Base-by-base conservation (phyloP, 2,888 invertebrate genomes). In the Heliconius erato region DNA sequence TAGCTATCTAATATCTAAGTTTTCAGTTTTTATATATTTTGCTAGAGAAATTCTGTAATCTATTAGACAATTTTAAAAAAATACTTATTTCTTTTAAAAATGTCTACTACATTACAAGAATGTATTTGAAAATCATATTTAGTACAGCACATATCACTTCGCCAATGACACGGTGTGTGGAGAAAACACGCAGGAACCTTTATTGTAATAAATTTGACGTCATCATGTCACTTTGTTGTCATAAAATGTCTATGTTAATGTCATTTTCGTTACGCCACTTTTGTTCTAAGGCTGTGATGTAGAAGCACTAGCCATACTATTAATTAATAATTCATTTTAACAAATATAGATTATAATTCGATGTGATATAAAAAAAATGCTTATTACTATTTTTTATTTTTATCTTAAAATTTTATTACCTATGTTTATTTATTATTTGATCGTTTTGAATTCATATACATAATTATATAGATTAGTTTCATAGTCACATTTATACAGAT, bases 361-460 rank as follows among this genome's bases (percentile, higher is more conserved):
- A 78, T 78, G 78, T 78, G 78, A 78, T 78, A 78, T 67, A 19
- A 23, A 14, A 65, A 65, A 35, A 35, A 11, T 26, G 19, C 9
- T 16, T 67, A 28, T 67, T 67, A 54, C 54, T 23, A 28, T 59
- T 54, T 59, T 28, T 32, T 35, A n/a, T 26, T 59, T 59, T 14
- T 32, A 54, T 28, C 14, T 59, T 74, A 12, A 16, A 32, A 23
- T 74, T 59, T 6, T 59, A 32, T 59, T 59, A n/a, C 63, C n/a
- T 54, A 49, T 74, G 32, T 74, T 54, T 76, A n/a, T 35, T 59
- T 76, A 11, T 54, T 54, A 54, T 54, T 54, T 54, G 6, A 23
- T 6, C 54, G 6, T 54, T 54, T 54, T 54, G 19, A 19, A 54
- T 59, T 54, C 12, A 11, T 28, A 11, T 32, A 32, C 23, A 74